Percentiles rank a stretch among this genome's conserved stretches.
These are phyloP conservation scores for Diaperis boleti DNA, from an alignment of 2,888 invertebrate genomes.

Conservation along the genomic window DNA sequence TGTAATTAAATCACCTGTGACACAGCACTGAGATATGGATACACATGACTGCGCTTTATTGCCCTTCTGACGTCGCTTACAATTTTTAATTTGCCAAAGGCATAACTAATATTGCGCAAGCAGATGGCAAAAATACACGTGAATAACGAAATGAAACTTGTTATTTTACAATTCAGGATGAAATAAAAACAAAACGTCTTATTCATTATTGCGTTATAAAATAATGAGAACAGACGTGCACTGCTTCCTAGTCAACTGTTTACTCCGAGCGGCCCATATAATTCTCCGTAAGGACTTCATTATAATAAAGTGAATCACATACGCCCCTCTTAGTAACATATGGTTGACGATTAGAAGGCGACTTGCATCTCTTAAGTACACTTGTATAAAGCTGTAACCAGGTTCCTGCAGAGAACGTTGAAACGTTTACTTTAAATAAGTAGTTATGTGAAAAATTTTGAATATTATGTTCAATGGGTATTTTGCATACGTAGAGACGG, in stretches of 20 bases:
- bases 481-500: too few relatives aligned
- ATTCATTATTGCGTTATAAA: neutral
- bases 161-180: neutral
- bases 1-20: conserved; percentile 21
- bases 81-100: neutral
- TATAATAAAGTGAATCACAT: neutral
- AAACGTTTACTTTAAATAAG: too few relatives aligned
- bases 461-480: too few relatives aligned
- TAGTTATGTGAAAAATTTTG: too few relatives aligned
- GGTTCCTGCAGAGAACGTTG: too few relatives aligned
- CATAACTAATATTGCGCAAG: neutral
- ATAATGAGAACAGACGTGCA: too few relatives aligned
- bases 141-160: neutral
- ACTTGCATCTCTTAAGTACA: too few relatives aligned
- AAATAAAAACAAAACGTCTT: neutral
- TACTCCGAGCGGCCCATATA: neutral
- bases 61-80: neutral
- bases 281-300: neutral
- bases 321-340: too few relatives aligned
- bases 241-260: too few relatives aligned
- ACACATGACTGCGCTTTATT: conserved; percentile 11
- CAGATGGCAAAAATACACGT: neutral
- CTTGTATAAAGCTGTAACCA: too few relatives aligned
- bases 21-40: neutral
- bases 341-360: too few relatives aligned